A percentile compares a stretch with the other conserved stretches of the same genome.
These are phyloP conservation scores for Mandrillus leucophaeus DNA, from an alignment of 2,113 vertebrate genomes.

Conservation along the genomic window DNA sequence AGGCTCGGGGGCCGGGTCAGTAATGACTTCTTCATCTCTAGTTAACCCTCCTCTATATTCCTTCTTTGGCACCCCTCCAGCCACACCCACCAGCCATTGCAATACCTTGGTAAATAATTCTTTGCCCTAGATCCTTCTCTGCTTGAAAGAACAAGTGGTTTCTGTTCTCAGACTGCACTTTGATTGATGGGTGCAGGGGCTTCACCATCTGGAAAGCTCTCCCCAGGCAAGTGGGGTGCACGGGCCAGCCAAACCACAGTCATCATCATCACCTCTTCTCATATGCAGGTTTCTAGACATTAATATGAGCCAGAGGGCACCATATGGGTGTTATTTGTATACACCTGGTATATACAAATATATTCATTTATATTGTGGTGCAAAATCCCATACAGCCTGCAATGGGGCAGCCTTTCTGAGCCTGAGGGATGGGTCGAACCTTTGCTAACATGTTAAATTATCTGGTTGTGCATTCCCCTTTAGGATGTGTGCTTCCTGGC, in stretches of 20 bases:
- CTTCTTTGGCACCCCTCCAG: not conserved
- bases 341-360: not conserved
- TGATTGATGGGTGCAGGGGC: not conserved
- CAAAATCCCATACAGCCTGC: not conserved
- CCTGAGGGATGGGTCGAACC: not conserved
- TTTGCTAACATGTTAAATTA: not conserved
- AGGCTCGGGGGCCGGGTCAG: not conserved
- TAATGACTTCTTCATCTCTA: not conserved
- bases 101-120: not conserved
- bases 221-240: not conserved
- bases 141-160: not conserved
- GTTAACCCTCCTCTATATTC: not conserved
- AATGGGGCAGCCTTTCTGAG: not conserved
- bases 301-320: not conserved
- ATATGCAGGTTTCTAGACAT: not conserved
- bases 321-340: not conserved
- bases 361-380: not conserved
- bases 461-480: not conserved
- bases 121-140: not conserved
- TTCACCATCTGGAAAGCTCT: not conserved
- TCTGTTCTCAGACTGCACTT: not conserved
- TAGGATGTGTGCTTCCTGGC: not conserved
- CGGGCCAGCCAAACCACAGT: not conserved
- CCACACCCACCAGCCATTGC: not conserved
- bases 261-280: not conserved